Evolutionary conservation across 2,888 invertebrate genomes (phyloP).

Genomic region (Baronia brevicornis): DNA sequence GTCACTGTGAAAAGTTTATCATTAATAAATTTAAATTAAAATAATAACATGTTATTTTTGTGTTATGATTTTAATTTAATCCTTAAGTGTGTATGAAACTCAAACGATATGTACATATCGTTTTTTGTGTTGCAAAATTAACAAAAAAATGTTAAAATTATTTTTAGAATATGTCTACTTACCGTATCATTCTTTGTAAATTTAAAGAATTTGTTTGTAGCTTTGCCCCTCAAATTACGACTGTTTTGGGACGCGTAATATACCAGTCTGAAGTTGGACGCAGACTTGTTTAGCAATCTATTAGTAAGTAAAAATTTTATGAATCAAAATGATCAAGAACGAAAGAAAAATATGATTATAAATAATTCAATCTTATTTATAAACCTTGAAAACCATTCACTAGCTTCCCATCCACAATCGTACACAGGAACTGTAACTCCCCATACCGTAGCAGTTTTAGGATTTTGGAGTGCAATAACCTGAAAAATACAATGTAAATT

Average conservation of each 20-base stretch:
- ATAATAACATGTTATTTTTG: too few relatives aligned
- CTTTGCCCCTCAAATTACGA: conserved; percentile 28
- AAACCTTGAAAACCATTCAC: conserved; percentile 82
- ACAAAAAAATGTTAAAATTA: not conserved
- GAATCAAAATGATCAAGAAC: too few relatives aligned
- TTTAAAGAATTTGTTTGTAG: conserved; percentile 33
- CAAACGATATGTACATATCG: too few relatives aligned
- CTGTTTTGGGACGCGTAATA: conserved; percentile 71
- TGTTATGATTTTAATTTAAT: too few relatives aligned
- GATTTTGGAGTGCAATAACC: conserved; percentile 36
- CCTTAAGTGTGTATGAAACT: too few relatives aligned
- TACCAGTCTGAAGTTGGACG: conserved; percentile 71
- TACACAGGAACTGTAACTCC: conserved; percentile 74
- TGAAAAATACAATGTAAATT: conserved; percentile 21
- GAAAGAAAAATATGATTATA: not conserved
- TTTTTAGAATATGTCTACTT: conserved; percentile 19
- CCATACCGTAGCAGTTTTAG: conserved; percentile 73
- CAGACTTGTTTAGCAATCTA: conserved; percentile 68
- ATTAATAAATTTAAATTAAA: too few relatives aligned
- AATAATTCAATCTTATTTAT: conserved; percentile 1
- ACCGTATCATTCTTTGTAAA: conserved; percentile 54
- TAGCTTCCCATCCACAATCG: conserved; percentile 83
- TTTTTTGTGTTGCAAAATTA: too few relatives aligned
- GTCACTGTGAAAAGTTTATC: too few relatives aligned
- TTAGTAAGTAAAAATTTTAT: too few relatives aligned